A percentile compares a stretch with the other conserved stretches of the same genome.
Evolutionary conservation across 2,113 vertebrate genomes (phyloP).

Genomic region (Amphilophus citrinellus): DNA sequence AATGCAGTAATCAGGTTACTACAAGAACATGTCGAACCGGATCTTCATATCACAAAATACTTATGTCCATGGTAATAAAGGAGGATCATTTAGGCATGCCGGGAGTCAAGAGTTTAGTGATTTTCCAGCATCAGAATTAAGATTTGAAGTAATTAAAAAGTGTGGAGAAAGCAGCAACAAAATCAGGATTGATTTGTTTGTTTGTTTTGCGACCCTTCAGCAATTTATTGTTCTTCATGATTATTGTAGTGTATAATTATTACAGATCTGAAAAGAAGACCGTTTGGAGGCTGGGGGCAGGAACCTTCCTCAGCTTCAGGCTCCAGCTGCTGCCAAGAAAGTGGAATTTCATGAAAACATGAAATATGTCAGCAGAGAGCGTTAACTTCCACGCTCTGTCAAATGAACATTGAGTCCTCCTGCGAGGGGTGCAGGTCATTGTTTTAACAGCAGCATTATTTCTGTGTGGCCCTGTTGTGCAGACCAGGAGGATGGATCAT

Average conservation of each 20-base stretch:
- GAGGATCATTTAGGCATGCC: background rate
- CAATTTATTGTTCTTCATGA: background rate
- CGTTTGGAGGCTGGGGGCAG: background rate
- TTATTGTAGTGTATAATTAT: background rate
- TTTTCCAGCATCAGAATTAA: background rate
- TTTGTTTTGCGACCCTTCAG: background rate
- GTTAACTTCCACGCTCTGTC: slow-evolving; percentile 5
- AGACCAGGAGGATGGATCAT: background rate
- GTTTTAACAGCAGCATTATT: background rate
- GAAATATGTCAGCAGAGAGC: slow-evolving; percentile 38
- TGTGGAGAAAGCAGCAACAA: background rate
- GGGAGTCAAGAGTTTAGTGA: background rate
- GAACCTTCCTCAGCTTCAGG: slow-evolving; percentile 8
- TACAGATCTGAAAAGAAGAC: background rate
- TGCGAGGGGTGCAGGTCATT: background rate
- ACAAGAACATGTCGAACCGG: background rate
- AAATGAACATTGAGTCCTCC: too few relatives aligned
- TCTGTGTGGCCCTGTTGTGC: background rate
- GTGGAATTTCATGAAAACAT: slow-evolving; percentile 52
- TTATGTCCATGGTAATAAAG: background rate
- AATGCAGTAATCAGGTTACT: background rate
- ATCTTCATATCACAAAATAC: background rate
- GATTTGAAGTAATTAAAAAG: background rate
- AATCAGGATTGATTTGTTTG: background rate
- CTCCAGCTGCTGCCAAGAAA: slow-evolving; percentile 18